phyloP scores from a whole-genome alignment of 2,113 vertebrate species.

The Eublepharis macularius region DNA sequence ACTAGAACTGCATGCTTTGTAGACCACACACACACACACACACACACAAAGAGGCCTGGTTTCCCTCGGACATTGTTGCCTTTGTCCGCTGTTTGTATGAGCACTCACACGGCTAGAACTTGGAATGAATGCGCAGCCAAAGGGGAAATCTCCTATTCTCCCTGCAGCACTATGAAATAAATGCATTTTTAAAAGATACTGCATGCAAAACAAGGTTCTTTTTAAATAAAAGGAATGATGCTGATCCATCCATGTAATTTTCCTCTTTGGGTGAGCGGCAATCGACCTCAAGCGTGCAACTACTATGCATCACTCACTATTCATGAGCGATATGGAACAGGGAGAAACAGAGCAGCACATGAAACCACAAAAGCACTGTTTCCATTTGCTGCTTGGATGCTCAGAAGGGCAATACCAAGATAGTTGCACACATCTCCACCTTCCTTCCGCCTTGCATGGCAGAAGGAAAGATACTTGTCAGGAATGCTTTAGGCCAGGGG shows the following conservation, averaged over 20 bases:
- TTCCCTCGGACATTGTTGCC: background rate
- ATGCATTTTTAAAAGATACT: background rate
- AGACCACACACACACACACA: background rate
- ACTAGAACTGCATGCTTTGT: background rate
- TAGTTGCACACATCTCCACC: background rate
- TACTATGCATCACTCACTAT: no score
- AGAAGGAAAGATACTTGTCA: no score
- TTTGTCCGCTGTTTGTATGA: background rate
- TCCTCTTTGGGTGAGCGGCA: no score
- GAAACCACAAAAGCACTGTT: background rate
- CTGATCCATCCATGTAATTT: no score
- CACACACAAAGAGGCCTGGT: no score
- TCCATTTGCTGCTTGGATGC: background rate
- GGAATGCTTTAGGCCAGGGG: no score
- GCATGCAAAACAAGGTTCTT: no score
- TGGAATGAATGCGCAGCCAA: background rate
- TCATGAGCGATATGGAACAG: no score
- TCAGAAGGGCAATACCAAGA: background rate
- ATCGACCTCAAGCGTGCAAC: no score
- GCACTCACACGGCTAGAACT: background rate
- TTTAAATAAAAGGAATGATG: no score
- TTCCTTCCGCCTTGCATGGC: background rate
- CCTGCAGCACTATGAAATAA: no score
- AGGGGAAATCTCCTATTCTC: background rate
- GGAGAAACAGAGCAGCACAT: no score